phyloP scores from a whole-genome alignment of 2,797 vertebrate species.

The Sternarchorhynchus goeldii region DNA sequence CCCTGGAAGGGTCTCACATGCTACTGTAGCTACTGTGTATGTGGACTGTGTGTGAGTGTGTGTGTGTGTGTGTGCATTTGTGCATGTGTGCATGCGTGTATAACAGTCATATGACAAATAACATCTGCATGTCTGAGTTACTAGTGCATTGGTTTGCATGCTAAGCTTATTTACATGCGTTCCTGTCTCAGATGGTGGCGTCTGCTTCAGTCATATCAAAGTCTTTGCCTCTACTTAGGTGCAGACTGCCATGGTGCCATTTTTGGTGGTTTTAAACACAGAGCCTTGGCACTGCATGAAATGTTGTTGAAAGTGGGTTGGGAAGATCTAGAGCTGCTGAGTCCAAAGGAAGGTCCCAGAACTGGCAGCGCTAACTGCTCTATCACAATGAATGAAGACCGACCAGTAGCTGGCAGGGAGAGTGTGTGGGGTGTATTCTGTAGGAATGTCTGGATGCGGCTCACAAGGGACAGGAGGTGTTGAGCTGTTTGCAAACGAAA shows the following conservation, averaged over 20 bases:
- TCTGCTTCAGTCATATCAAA: not conserved
- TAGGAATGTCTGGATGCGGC: not conserved
- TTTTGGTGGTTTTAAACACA: not conserved
- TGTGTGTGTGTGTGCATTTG: conserved; percentile 55
- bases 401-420: too few species aligned
- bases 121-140: conserved; percentile 9
- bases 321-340: too few species aligned
- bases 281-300: too few species aligned
- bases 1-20: conserved; percentile 8
- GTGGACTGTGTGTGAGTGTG: conserved; percentile 35
- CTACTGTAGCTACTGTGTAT: conserved; percentile 42
- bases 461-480: not conserved
- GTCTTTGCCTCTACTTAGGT: not conserved
- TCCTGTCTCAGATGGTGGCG: not conserved
- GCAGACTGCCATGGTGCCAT: not conserved
- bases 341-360: too few species aligned
- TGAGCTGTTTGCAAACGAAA: not conserved
- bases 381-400: too few species aligned
- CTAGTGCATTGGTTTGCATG: not conserved
- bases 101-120: not conserved
- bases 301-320: too few species aligned
- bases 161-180: not conserved
- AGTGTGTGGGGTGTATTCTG: not conserved
- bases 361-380: too few species aligned
- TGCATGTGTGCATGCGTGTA: conserved; percentile 6